Percentiles rank a stretch among this genome's conserved stretches.
phyloP scores from a whole-genome alignment of 30 jellyfish, hydroid and myxozoan species.

The Cassiopea andromeda region DNA sequence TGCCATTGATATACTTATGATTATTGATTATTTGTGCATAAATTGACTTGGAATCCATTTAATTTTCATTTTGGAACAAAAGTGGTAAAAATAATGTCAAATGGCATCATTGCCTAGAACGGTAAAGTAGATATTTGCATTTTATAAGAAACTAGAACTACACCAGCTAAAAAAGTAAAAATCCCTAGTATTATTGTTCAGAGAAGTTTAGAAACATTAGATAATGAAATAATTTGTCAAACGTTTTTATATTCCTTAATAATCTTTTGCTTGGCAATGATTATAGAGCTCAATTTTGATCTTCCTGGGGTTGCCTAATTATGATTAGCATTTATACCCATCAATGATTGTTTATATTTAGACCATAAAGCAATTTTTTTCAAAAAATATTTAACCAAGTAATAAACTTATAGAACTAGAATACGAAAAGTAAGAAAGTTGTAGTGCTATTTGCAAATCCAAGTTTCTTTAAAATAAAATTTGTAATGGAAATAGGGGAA shows the following conservation, averaged over 20 bases:
- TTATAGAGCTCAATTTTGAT: not conserved
- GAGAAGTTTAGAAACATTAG: not conserved
- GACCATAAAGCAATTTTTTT: not conserved
- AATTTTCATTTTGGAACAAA: not conserved
- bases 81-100: slow-evolving; percentile 3
- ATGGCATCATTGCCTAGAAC: slow-evolving; percentile 18
- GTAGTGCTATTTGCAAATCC: not conserved
- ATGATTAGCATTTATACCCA: not conserved
- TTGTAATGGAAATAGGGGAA: not conserved
- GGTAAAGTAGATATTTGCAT: not conserved
- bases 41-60: not conserved
- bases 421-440: not conserved
- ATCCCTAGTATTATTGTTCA: not conserved
- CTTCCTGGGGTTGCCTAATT: not conserved
- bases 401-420: not conserved
- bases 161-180: not conserved
- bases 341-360: not conserved
- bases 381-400: not conserved
- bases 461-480: not conserved
- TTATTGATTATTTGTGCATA: not conserved
- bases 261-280: not conserved
- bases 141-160: not conserved
- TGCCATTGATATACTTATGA: not conserved
- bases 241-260: not conserved
- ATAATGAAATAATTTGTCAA: not conserved